phyloP scores from a whole-genome alignment of 2,113 vertebrate genomes.

The Pyrgilauda ruficollis region DNA sequence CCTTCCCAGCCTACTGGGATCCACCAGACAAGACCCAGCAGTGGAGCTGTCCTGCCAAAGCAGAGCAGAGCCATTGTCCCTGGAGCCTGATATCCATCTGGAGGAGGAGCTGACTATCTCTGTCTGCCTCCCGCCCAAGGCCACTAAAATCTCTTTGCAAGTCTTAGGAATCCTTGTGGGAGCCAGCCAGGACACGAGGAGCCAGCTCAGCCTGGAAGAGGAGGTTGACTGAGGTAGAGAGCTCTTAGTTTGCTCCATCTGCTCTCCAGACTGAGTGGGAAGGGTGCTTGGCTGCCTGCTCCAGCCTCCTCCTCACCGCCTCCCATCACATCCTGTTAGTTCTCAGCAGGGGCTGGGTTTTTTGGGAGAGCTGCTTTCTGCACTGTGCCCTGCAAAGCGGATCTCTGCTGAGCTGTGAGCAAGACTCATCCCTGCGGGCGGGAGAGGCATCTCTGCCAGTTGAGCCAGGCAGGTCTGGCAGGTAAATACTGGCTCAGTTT shows the following conservation, averaged over 20 bases:
- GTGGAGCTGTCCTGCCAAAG: not conserved
- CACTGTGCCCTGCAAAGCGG: not conserved
- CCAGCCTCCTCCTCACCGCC: not conserved
- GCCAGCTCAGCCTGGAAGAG: not conserved
- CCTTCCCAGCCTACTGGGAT: not conserved
- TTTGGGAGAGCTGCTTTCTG: not conserved
- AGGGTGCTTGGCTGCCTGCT: not conserved
- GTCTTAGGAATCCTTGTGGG: not conserved
- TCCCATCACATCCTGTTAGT: not conserved
- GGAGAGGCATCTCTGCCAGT: not conserved
- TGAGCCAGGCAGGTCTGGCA: not conserved
- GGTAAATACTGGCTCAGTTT: not conserved
- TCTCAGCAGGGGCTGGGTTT: not conserved
- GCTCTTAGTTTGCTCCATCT: not conserved
- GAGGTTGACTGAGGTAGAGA: not conserved
- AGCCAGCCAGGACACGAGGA: not conserved
- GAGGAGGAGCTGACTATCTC: not conserved
- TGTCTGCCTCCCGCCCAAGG: not conserved
- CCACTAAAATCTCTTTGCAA: not conserved
- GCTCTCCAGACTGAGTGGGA: conserved; percentile 24
- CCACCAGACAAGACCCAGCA: not conserved
- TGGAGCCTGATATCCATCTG: not conserved
- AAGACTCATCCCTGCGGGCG: not conserved
- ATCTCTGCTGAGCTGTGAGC: not conserved
- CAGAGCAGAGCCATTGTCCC: not conserved